A percentile compares a stretch with the other conserved stretches of the same genome.
Conservation (phyloP, 2,888 invertebrate genomes). For the Aporophyla nigra region DNA sequence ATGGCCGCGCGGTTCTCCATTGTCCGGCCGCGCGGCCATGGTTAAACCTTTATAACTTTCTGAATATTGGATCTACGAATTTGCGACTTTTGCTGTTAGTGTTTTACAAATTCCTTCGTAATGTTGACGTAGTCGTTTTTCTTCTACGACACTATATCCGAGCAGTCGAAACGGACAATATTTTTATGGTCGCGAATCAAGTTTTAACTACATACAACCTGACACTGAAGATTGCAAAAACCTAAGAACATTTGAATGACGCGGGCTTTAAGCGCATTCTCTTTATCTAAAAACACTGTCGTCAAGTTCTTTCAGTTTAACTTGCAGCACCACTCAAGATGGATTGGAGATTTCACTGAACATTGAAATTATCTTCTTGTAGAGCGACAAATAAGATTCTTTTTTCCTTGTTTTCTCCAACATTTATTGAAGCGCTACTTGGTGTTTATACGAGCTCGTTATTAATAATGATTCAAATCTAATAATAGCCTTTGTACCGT, state of each 20-base stretch:
- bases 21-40: no score
- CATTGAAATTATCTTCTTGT: background rate
- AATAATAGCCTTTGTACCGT: background rate
- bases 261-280: background rate
- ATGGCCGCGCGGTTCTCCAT: no score
- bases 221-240: background rate
- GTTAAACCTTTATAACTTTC: no score
- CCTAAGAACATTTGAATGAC: background rate
- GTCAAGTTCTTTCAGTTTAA: slow-evolving; percentile 21
- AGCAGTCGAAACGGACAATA: no score
- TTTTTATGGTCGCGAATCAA: no score
- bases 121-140: no score
- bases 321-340: slow-evolving; percentile 14
- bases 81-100: no score
- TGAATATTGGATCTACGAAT: no score
- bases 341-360: slow-evolving; percentile 17
- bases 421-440: background rate
- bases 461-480: background rate
- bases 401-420: background rate
- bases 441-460: background rate
- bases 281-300: background rate
- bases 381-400: background rate
- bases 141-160: no score
- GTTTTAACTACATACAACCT: no score
- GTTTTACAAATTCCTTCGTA: no score